These are phyloP conservation scores for Lithobates pipiens DNA, from an alignment of 2,797 vertebrate genomes.

Conservation along the genomic window DNA sequence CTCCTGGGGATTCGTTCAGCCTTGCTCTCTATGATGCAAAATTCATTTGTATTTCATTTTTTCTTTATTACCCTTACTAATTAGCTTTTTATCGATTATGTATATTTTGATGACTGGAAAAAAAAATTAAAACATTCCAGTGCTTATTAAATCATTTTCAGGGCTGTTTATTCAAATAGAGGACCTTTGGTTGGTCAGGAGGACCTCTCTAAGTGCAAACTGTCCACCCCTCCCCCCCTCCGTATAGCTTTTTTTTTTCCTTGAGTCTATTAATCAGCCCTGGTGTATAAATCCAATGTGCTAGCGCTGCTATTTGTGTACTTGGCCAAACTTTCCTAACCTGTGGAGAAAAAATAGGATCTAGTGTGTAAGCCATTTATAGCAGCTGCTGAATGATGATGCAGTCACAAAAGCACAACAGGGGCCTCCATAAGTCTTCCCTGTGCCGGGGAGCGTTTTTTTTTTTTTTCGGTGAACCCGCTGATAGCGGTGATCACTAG, in stretches of 20 bases:
- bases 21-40: neutral
- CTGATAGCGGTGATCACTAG: neutral
- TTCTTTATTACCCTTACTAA: conserved; percentile 4
- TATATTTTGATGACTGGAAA: neutral
- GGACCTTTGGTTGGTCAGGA: neutral
- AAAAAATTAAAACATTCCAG: neutral
- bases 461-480: neutral
- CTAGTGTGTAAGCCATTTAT: neutral
- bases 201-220: neutral
- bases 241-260: neutral
- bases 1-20: neutral
- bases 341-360: neutral
- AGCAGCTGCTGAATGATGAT: neutral
- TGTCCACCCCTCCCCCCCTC: too few species aligned
- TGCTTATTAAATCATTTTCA: neutral
- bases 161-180: neutral
- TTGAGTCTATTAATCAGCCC: neutral
- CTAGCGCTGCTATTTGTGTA: neutral
- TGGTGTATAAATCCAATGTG: neutral
- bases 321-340: neutral
- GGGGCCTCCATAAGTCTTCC: neutral
- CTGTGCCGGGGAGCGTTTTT: neutral
- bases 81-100: neutral
- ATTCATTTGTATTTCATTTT: neutral
- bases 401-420: neutral